Conservation (phyloP, 2,113 vertebrate species). For the Octodon degus region DNA sequence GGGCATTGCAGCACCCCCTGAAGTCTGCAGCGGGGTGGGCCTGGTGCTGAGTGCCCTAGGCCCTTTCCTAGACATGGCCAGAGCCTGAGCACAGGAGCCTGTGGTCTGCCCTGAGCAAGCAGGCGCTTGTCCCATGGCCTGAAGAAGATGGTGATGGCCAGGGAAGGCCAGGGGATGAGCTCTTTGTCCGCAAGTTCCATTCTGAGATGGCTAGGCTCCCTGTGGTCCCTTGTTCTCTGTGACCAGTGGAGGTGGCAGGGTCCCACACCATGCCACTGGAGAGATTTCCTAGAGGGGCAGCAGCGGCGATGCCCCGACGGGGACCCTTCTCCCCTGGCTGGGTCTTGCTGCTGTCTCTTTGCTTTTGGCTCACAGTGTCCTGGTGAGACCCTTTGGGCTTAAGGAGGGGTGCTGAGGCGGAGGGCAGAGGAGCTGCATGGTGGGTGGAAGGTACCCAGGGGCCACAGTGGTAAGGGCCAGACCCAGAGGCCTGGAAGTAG, state of each 20-base stretch:
- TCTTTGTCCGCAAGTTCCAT: background rate
- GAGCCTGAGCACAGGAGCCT: background rate
- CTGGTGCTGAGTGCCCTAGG: background rate
- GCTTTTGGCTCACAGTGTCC: background rate
- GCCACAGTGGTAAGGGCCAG: background rate
- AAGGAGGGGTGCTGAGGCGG: background rate
- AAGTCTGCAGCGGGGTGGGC: background rate
- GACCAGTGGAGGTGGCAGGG: too few relatives aligned
- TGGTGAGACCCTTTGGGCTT: background rate
- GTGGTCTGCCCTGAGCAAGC: background rate
- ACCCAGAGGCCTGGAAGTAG: background rate
- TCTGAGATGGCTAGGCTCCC: background rate
- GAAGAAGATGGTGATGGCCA: background rate
- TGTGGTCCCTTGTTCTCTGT: background rate
- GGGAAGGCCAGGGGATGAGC: background rate
- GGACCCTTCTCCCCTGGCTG: background rate
- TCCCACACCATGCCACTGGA: background rate
- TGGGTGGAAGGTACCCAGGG: fast-evolving
- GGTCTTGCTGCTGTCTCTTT: too few relatives aligned
- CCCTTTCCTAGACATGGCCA: background rate
- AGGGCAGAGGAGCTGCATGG: background rate
- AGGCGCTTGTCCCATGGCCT: background rate
- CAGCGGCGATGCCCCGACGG: fast-evolving
- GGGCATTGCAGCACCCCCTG: too few relatives aligned
- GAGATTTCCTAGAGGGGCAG: background rate